These are phyloP conservation scores for Apolygus lucorum DNA, from an alignment of 1,140 invertebrate species.

Conservation along the genomic window DNA sequence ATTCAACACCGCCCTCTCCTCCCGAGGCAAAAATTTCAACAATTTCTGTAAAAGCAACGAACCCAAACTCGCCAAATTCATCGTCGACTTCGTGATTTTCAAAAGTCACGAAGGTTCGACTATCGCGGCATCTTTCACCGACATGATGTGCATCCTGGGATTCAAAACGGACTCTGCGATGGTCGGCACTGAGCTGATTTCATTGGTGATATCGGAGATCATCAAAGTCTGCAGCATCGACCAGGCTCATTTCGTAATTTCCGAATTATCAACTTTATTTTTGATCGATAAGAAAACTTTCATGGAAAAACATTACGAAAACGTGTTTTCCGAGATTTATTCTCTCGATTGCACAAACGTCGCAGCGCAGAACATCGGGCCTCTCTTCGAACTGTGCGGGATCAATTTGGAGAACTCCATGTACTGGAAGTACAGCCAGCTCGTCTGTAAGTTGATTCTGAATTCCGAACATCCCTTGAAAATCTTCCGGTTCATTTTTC, in stretches of 20 bases:
- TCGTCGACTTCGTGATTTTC: neutral
- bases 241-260: neutral
- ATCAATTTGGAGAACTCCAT: neutral
- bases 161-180: neutral
- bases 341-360: neutral
- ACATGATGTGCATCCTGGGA: neutral
- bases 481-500: neutral
- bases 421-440: neutral
- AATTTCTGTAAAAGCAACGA: neutral
- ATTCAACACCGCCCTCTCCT: neutral
- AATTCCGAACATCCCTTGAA: neutral
- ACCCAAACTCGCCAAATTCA: neutral
- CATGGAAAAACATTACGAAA: neutral
- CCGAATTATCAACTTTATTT: neutral
- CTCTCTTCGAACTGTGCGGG: neutral
- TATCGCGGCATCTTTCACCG: neutral
- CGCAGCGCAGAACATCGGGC: neutral
- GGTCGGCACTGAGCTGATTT: neutral
- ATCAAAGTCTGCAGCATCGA: neutral
- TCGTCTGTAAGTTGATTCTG: slow-evolving; percentile 8
- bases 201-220: neutral
- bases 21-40: neutral
- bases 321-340: neutral
- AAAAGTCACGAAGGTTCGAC: neutral
- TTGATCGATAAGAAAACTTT: neutral